phyloP scores from a whole-genome alignment of 2,113 vertebrate genomes.

The Nibea albiflora region DNA sequence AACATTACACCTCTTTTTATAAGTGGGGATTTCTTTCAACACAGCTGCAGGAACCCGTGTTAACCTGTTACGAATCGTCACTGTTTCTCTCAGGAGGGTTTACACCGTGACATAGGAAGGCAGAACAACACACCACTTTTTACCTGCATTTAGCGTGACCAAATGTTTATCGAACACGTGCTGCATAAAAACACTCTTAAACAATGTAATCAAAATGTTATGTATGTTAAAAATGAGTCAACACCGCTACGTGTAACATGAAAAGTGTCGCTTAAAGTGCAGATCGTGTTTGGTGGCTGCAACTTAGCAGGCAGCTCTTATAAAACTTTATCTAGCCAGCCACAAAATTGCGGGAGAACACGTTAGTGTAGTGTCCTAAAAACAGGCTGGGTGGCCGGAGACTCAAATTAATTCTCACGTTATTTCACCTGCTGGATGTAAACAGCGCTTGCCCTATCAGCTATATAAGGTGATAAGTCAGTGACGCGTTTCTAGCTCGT shows the following conservation, averaged over 20 bases:
- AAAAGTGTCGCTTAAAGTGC: not conserved
- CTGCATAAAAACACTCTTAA: not conserved
- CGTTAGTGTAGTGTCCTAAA: not conserved
- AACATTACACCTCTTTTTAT: constrained; percentile 75
- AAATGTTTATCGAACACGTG: not conserved
- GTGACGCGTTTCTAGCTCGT: not conserved
- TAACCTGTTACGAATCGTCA: constrained; percentile 41
- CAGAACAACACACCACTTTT: constrained; percentile 4
- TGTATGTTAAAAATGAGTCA: not conserved
- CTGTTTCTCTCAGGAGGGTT: constrained; percentile 43
- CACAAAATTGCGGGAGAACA: too few relatives aligned
- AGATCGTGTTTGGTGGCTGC: not conserved
- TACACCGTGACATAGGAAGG: constrained; percentile 33
- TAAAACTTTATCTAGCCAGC: too few relatives aligned
- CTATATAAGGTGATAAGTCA: not conserved
- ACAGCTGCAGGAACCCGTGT: constrained; percentile 36
- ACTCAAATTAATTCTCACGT: not conserved
- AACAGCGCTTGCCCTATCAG: not conserved
- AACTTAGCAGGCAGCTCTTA: too few relatives aligned
- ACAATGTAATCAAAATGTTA: too few relatives aligned
- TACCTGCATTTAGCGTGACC: not conserved
- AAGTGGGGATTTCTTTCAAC: constrained; percentile 63
- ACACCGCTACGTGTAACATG: not conserved
- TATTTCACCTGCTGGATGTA: not conserved
- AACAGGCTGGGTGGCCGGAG: not conserved